Evolutionary conservation across 2,888 invertebrate genomes (phyloP), one percentile per base, ranked within the genome.

Genomic region (Gandaritis pyraliata): DNA sequence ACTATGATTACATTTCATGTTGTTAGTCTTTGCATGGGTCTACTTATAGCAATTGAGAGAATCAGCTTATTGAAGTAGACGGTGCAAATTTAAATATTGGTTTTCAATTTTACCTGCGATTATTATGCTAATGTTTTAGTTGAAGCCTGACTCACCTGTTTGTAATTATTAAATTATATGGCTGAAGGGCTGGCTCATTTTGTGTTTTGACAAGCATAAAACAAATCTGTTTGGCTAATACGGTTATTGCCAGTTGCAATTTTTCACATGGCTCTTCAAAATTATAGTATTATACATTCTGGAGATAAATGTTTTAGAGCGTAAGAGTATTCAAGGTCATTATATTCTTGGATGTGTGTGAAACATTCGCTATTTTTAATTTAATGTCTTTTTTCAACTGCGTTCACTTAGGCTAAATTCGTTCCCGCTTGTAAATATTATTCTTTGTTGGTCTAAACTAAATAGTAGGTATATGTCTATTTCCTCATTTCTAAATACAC

Each of bases 331-430:
- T 61, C 69, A 70, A 70, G 68, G 66, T 56, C 51, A 33, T 60
- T 43, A 62, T 60, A 64, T 59, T 55, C 55, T 59, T 38, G 39
- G 36, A 30, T 52, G 18, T 59, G 36, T 58, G 58, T 45, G 16
- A 62, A 59, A 68, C 56, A 50, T 13, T 23, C 16, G 56, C 64
- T 70, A 68, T 70, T 68, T 65, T 65, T 53, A 68, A 55, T 50
- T 59, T 64, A 38, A 63, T 65, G 57, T 64, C 56, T 46, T 8
- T 41, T 41, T 38, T 8, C 33, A 51, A 33, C 48, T 38, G 18
- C 57, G 55, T 63, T 65, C 61, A 50, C 54, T 47, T 38, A 30
- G 30, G 46, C 59, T 63, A 57, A 65, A 64, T 64, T 36, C 56
- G 61, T 61, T 46, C 36, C 43, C 18, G 56, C 47, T 49, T 49